Base-by-base conservation (phyloP, 2,888 invertebrate species). In the Caenorhabditis parvicauda region DNA sequence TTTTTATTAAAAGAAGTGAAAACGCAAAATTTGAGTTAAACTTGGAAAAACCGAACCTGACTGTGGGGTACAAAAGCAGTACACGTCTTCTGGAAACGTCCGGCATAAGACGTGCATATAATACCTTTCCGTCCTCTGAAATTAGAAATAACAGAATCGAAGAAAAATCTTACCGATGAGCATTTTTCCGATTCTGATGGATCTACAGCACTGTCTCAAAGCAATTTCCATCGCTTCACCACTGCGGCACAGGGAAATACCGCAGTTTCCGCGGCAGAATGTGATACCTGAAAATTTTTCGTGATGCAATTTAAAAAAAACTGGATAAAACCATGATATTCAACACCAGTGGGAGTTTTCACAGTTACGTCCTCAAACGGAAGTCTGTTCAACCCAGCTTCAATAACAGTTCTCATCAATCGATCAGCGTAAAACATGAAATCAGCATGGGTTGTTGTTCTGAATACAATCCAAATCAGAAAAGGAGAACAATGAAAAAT, bases 351-450 rank as follows among this genome's bases (percentile, higher is more conserved):
- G 0, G 96, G 96, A 1, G 98, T 98, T 22, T 88, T 88, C 2
- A 98, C 90, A 70, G 89, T 88, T 80, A 90, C 90, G 82, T 90
- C 89, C 0, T 90, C 89, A 82, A 94, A 96, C 0, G 98, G 96
- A 53, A 95, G 84, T 81, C 93, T 93, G 84, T 98, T 98, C 27
- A 98, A 85, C 66, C 95, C 95, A 38, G 96, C 96, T 82, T 98
- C 98, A 62, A 98, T 94, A 0, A 98, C 94, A 35, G 98, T 85
- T 2, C 98, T 88, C 79, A 98, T 98, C 83, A 98, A 84, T 67
- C 98, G 88, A 83, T 98, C 98, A 0, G 96, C 96, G 83, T 92
- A 95, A 84, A 98, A 98, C 82, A 96, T 94, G 82, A 98, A 98
- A 83, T 98, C 96, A 84, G 90, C 92, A 72, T 93, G 86, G 2